Percentiles rank a stretch among this genome's conserved stretches.
phyloP scores from a whole-genome alignment of 64 coral and sea anemone genomes.

The Actinia tenebrosa region DNA sequence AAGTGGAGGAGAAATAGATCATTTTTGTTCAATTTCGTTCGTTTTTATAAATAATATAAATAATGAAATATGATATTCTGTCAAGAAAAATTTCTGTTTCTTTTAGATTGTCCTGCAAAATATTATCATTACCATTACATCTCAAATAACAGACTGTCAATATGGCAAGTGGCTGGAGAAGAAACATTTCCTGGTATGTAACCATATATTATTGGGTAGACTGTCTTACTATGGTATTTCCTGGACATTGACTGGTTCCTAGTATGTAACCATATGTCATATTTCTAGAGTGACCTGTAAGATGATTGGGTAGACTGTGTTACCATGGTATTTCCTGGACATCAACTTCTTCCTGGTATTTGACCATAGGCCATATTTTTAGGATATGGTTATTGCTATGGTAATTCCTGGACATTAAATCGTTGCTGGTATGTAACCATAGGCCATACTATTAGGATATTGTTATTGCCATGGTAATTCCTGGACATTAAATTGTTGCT shows the following conservation, averaged over 20 bases:
- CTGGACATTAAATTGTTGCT: constrained; percentile 4
- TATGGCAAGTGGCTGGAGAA: not conserved
- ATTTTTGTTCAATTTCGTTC: no score
- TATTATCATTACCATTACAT: not conserved
- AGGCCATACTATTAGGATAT: constrained; percentile 23
- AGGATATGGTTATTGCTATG: not conserved
- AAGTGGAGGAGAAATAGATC: no score
- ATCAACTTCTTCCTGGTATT: not conserved
- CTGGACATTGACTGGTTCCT: not conserved
- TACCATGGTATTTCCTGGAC: no score
- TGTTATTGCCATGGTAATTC: not conserved
- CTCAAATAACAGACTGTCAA: not conserved
- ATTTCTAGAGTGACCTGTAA: not conserved
- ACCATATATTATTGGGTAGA: not conserved
- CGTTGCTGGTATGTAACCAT: constrained; percentile 34
- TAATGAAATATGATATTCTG: not conserved
- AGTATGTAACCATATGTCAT: not conserved
- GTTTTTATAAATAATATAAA: not conserved
- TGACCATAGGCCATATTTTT: not conserved
- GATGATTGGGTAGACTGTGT: no score
- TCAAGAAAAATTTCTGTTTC: no score
- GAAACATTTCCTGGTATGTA: no score
- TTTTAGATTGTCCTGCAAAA: no score
- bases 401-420: constrained; percentile 3
- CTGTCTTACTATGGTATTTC: not conserved